Base-by-base conservation (phyloP, 2,113 vertebrate species). In the Prunella himalayana region DNA sequence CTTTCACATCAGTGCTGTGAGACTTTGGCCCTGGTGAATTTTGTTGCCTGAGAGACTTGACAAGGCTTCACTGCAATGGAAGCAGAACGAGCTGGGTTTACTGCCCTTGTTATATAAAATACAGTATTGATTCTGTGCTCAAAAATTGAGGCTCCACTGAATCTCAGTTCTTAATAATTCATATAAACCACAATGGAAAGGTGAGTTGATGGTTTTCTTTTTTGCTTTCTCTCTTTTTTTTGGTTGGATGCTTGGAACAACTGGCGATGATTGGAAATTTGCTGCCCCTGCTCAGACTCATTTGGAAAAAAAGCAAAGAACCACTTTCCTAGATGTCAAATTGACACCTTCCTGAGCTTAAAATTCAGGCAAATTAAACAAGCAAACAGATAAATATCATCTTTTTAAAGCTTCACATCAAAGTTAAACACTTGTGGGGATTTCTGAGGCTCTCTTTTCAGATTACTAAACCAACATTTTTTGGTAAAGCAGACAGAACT, bases 121-220 rank as follows among this genome's bases (percentile, higher is more conserved):
- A 79, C 6, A 87, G 53, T 97, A 97, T 97, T 85, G 96, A 96
- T 97, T 95, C 89, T 64, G 3, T 82, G 81, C 70, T 92, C 70
- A 61, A 82, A 86, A 94, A 65, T 7, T 95, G 92, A 95, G 81
- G 70, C 91, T 94, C 7, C 65, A 61, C 83, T 92, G 91, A 94
- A 94, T 95, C 93, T 94, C 53, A 28, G 86, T 87, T 76, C 86
- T 97, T 91, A 97, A 96, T 97, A 97, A 96, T 97, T 97, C 78
- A 95, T 96, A 96, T 87, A 92, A 92, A 89, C 61, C 77, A 84
- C 56, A 89, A 57, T 84, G n/a, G 84, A 95, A 94, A 95, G 92
- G 94, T 94, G 94, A 94, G 88, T 85, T 93, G 85, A 85, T 90
- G 72, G 45, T 56, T 88, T 95, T 89, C 44, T 87, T 77, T 78